Conservation (phyloP, 2,797 vertebrate species). For the Vipera ursinii region DNA sequence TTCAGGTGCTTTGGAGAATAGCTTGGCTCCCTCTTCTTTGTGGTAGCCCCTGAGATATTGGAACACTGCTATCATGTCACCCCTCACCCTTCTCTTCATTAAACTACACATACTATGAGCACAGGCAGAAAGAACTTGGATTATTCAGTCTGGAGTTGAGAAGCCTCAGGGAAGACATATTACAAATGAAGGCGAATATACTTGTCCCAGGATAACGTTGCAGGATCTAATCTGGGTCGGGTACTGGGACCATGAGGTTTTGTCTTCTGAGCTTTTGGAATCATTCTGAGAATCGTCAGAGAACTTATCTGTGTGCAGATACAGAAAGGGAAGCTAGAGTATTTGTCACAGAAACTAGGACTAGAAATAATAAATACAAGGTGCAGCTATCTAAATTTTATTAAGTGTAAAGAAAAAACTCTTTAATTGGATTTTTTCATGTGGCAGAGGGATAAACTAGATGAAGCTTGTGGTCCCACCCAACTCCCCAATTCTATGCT, state of each 20-base stretch:
- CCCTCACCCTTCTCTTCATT: too few relatives aligned
- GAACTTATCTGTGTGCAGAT: not conserved
- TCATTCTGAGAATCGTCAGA: not conserved
- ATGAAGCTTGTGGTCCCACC: not conserved
- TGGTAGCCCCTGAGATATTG: too few relatives aligned
- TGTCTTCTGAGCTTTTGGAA: not conserved
- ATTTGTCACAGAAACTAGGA: not conserved
- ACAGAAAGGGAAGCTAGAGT: not conserved
- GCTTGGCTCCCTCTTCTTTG: too few relatives aligned
- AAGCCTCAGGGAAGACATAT: not conserved
- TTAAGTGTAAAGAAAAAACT: not conserved
- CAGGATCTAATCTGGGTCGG: not conserved
- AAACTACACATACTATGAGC: not conserved
- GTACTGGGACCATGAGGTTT: not conserved
- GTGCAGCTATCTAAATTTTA: not conserved
- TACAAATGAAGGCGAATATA: not conserved
- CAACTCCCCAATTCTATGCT: not conserved
- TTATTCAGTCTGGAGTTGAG: not conserved
- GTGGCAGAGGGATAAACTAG: not conserved
- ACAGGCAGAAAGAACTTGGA: not conserved
- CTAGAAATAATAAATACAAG: not conserved
- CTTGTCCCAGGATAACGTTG: not conserved
- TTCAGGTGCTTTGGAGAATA: too few relatives aligned
- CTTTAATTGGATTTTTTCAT: not conserved
- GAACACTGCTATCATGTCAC: too few relatives aligned